These are phyloP conservation scores for Acipenser ruthenus DNA, from an alignment of 2,797 vertebrate species.

Conservation along the genomic window DNA sequence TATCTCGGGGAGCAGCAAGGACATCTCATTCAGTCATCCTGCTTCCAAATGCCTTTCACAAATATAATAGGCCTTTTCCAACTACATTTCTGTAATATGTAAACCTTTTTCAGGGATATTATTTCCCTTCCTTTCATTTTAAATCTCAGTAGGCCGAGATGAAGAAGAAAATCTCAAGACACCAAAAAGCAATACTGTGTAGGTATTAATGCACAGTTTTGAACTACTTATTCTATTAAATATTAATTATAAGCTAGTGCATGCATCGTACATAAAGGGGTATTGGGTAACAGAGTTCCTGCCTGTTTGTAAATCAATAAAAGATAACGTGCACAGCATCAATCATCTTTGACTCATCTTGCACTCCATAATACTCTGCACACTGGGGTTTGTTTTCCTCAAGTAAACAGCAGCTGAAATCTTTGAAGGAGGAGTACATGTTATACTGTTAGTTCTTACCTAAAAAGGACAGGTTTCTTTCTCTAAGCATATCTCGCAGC, in stretches of 20 bases:
- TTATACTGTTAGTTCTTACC: conserved; percentile 62
- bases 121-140: conserved; percentile 30
- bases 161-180: conserved; percentile 60
- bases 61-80: neutral
- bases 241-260: conserved; percentile 66
- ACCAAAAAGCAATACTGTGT: conserved; percentile 58
- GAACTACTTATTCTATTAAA: conserved; percentile 76
- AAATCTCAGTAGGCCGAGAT: conserved; percentile 50
- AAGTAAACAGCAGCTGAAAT: conserved; percentile 31
- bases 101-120: conserved; percentile 27
- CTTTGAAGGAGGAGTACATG: conserved; percentile 14
- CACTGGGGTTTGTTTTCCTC: conserved; percentile 19
- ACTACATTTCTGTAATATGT: conserved; percentile 37
- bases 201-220: conserved; percentile 67
- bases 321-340: conserved; percentile 60
- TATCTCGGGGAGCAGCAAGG: too few relatives aligned
- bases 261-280: conserved; percentile 49
- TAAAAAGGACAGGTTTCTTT: conserved; percentile 85
- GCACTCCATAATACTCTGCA: conserved; percentile 36
- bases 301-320: conserved; percentile 69
- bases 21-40: neutral
- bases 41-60: neutral
- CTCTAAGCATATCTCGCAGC: conserved; percentile 79
- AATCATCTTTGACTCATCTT: conserved; percentile 49
- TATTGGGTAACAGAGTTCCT: conserved; percentile 68